Evolutionary conservation across 1,140 invertebrate genomes (phyloP), one percentile per base, ranked within the genome.

Genomic region (Druon quercuslanigerum): DNA sequence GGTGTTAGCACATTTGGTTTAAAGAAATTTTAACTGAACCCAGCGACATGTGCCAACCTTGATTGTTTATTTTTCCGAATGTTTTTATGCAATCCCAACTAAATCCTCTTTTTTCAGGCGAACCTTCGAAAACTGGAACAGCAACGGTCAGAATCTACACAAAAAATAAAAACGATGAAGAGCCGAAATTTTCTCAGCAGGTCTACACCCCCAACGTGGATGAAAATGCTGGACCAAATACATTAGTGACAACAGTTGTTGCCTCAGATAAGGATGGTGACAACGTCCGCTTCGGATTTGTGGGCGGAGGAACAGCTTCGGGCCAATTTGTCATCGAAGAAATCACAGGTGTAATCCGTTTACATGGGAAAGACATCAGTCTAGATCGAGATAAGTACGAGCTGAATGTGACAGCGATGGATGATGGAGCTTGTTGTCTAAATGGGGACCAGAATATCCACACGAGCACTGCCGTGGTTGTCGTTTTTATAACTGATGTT

Each of bases 181-280:
- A 98, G 88, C 97, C 97, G 0, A 98, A 98, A 90, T 98, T 98
- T 89, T 98, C 97, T 1, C 97, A 98, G 83, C 97, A 98, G 92
- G 97, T 98, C 0, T 98, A 98, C 87, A 98, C 97, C 1, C 97
- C 97, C 0, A 98, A 98, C 91, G 97, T 98, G 2, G 97, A 98
- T 89, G 97, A 98, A 90, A 98, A 98, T 90, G 97, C 97, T 14
- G 97, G 97, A 3, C 96, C 97, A 0, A 98, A 97, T 85, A 98
- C 97, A 3, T 91, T 98, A 11, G 97, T 98, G 0, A 98, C 97
- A 11, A 98, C 97, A 14, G 97, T 98, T 0, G 97, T 98, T 0
- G 97, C 97, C 0, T 98, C 97, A 4, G 97, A 98, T 87, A 98
- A 98, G 91, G 97, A 98, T 88, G 97, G 97, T 71, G 97, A 98